These are phyloP conservation scores for Falco punctatus DNA, from an alignment of 2,113 vertebrate species.

Conservation along the genomic window DNA sequence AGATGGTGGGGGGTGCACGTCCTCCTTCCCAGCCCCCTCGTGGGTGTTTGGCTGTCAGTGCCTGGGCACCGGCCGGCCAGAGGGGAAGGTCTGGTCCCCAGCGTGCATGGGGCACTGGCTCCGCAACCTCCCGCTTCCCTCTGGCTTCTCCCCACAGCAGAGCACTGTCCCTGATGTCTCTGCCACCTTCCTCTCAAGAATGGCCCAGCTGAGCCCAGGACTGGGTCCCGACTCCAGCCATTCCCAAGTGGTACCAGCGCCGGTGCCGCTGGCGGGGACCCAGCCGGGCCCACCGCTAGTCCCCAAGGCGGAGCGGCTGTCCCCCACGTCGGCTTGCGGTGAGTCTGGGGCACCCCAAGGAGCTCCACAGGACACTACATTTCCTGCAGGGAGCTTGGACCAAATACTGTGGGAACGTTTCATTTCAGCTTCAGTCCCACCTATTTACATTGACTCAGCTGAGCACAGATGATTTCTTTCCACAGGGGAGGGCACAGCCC, in stretches of 20 bases:
- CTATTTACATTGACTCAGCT: not conserved
- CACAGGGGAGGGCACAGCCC: accelerated
- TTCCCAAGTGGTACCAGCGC: not conserved
- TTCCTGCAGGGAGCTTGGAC: not conserved
- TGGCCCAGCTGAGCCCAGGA: slow-evolving; percentile 1
- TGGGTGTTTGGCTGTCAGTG: accelerated
- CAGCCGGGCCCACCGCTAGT: slow-evolving; percentile 61
- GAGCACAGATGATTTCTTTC: not conserved
- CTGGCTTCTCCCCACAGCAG: slow-evolving; percentile 58
- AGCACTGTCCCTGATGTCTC: not conserved
- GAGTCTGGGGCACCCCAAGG: slow-evolving; percentile 39
- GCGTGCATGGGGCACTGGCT: accelerated
- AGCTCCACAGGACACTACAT: not conserved
- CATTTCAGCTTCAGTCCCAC: not conserved
- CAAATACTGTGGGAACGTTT: not conserved
- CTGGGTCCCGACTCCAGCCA: slow-evolving; percentile 41
- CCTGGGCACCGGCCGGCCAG: accelerated
- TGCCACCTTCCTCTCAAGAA: slow-evolving; percentile 45
- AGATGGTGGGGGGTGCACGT: not conserved
- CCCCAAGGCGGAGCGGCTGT: slow-evolving; percentile 89
- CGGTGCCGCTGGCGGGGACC: not conserved
- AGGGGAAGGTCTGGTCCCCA: not conserved
- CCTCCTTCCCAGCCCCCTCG: accelerated
- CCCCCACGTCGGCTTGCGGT: slow-evolving; percentile 80
- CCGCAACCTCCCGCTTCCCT: not conserved